These are phyloP conservation scores for Heliconius nattereri DNA, from an alignment of 1,140 invertebrate species.

Conservation along the genomic window DNA sequence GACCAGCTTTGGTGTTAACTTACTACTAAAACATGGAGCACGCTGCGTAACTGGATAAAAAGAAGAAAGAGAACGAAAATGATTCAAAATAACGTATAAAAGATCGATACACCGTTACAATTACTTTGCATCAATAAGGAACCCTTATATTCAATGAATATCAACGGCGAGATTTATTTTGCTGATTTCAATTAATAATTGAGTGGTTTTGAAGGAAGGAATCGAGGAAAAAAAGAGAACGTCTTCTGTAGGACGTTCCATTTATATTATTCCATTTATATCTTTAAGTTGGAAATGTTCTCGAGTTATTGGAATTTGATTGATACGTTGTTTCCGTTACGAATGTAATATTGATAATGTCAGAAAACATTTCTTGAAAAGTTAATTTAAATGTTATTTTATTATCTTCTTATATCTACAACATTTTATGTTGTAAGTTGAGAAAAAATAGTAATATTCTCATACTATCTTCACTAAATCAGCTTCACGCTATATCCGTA, in stretches of 20 bases:
- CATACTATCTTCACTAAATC: too few relatives aligned
- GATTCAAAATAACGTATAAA: neutral
- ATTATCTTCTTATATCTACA: too few relatives aligned
- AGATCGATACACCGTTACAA: neutral
- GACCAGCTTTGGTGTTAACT: neutral
- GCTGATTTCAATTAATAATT: constrained; percentile 29
- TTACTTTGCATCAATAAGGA: neutral
- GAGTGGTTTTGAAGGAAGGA: constrained; percentile 24
- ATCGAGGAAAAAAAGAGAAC: constrained; percentile 5
- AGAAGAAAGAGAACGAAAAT: neutral
- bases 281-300: neutral
- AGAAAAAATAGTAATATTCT: too few relatives aligned
- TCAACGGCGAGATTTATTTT: constrained; percentile 24
- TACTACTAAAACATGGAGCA: neutral
- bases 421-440: too few relatives aligned
- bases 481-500: too few relatives aligned
- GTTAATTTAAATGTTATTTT: neutral
- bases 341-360: neutral
- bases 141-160: constrained; percentile 15
- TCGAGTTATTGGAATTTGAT: constrained; percentile 6
- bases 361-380: neutral
- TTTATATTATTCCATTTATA: constrained; percentile 13
- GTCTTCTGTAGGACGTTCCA: constrained; percentile 1
- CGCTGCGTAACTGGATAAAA: neutral
- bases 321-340: neutral